Base-by-base conservation (phyloP, 2,797 vertebrate genomes). In the Myiotriccus ornatus region DNA sequence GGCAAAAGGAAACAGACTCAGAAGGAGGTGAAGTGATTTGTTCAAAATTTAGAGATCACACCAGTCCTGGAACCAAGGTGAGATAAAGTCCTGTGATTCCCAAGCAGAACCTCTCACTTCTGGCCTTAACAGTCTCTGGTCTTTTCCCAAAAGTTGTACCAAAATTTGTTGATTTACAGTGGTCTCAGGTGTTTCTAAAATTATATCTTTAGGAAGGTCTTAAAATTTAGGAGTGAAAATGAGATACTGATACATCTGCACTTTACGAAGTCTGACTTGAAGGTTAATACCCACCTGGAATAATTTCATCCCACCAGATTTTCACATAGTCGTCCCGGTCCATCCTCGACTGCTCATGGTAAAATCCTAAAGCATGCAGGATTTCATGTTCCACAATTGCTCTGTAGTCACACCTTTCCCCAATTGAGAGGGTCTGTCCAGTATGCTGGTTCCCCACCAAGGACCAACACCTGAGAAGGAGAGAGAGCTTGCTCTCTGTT, bases 241-340 rank as follows among this genome's bases (percentile, higher is more conserved):
- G 49, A 73, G 16, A 11, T 24, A 32, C 10, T 11, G 10, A 41
- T 39, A 24, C 59, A 22, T 34, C 18, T 64, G 19, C 5, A 25
- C 43, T 75, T 80, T 4, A 34, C 12, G 79, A 69, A 85, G 43
- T 46, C 23, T 47, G n/a, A 41, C 15, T 24, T 68, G 34, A 59
- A 49, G 6, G 9, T 84, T 75, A 30, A 78, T 91, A 96, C 98
- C 47, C 19, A 99, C 99, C 99, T 93, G 96, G 23, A 74, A 82
- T 84, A 78, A 99, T 98, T 96, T 99, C 97, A 68, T 99, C 95
- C 96, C 99, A 98, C 98, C 98, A 98, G 93, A 99, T 99, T 52
- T 97, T 94, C 21, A 99, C 98, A 2, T 99, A 99, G 95, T 99
- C 99, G 79, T 99, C 99, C 9, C 99, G 97, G 97, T 99, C 99